Evolutionary conservation across 2,888 invertebrate species (phyloP).

Genomic region (Corythucha ciliata): DNA sequence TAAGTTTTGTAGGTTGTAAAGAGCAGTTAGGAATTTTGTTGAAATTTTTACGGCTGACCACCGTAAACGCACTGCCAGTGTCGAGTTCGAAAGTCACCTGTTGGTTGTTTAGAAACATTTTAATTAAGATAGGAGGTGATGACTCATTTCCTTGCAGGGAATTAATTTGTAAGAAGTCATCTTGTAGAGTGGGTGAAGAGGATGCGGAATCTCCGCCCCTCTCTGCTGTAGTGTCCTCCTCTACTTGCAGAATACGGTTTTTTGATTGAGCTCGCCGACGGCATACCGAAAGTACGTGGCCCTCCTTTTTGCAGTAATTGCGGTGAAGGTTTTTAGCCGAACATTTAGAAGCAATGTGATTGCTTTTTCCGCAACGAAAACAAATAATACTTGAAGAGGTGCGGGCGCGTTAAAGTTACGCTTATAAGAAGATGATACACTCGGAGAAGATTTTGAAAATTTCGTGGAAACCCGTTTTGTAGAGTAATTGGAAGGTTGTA

Average conservation of each 20-base stretch:
- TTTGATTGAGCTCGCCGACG: too few species aligned
- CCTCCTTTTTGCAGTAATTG: not conserved
- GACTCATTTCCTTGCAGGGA: not conserved
- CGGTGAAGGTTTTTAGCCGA: constrained; percentile 6
- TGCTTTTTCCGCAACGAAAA: not conserved
- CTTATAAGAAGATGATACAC: too few species aligned
- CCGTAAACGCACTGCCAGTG: constrained; percentile 6
- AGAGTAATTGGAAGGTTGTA: constrained; percentile 2
- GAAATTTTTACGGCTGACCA: constrained; percentile 6
- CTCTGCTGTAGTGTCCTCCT: constrained; percentile 3
- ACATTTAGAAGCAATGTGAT: not conserved
- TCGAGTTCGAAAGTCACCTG: constrained; percentile 8
- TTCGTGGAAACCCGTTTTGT: too few species aligned
- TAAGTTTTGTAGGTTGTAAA: too few species aligned
- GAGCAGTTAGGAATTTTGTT: constrained; percentile 11
- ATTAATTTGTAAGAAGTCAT: too few species aligned
- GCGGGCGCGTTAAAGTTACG: too few species aligned
- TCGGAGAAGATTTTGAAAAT: too few species aligned
- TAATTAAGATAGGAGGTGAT: constrained; percentile 7
- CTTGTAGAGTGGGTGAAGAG: not conserved
- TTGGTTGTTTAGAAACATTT: constrained; percentile 1
- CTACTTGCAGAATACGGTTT: not conserved
- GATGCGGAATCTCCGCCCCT: not conserved
- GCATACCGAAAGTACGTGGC: constrained; percentile 4
- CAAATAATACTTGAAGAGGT: not conserved